These are phyloP conservation scores for Buteo buteo DNA, from an alignment of 2,113 vertebrate genomes.

Conservation along the genomic window DNA sequence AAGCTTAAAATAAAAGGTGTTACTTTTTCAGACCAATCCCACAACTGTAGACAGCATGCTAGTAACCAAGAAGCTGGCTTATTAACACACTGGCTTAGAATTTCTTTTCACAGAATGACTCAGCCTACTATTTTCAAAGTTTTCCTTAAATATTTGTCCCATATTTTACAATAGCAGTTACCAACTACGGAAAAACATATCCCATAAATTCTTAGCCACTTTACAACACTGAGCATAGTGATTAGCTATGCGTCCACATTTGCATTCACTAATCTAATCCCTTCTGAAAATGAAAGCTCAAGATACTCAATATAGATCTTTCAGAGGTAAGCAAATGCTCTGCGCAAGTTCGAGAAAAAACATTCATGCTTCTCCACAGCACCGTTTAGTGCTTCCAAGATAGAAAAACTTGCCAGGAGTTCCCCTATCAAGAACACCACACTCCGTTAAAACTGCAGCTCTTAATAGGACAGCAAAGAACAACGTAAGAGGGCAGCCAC, in stretches of 20 bases:
- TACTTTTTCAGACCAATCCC: conserved; percentile 15
- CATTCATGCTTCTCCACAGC: neutral
- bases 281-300: neutral
- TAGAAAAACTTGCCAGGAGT: neutral
- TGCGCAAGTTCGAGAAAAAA: neutral
- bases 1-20: conserved; percentile 25
- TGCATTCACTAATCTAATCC: neutral
- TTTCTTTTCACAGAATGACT: conserved; percentile 41
- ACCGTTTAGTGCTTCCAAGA: neutral
- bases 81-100: neutral
- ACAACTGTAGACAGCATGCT: neutral
- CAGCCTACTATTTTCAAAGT: conserved; percentile 57
- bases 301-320: neutral
- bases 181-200: neutral
- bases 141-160: conserved; percentile 57
- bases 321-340: neutral
- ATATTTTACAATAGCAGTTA: conserved; percentile 5
- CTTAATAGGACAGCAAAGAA: neutral
- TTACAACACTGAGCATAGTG: neutral
- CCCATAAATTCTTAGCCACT: neutral
- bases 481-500: neutral
- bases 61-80: neutral
- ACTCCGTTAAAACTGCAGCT: neutral
- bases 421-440: neutral
- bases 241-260: neutral